Evolutionary conservation across 2,797 vertebrate species (phyloP).

Genomic region (Propithecus deckenii): DNA sequence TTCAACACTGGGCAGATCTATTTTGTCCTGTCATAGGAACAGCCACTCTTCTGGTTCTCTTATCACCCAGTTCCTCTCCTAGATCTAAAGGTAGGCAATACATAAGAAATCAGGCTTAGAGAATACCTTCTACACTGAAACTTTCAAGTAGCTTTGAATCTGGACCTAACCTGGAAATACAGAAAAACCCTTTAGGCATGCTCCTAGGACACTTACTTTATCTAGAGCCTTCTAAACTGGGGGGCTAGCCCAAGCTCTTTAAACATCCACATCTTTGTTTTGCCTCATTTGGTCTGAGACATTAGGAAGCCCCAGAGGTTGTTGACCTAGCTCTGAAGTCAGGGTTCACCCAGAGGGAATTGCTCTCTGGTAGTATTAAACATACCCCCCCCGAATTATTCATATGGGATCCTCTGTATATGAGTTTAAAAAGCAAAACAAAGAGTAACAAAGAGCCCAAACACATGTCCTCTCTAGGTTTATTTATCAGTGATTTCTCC

Average conservation of each 20-base stretch:
- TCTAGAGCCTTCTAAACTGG: not conserved
- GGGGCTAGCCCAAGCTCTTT: not conserved
- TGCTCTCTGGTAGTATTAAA: not conserved
- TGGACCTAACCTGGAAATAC: not conserved
- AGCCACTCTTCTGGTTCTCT: not conserved
- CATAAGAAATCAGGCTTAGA: not conserved
- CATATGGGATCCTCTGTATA: not conserved
- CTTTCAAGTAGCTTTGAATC: slow-evolving; percentile 26
- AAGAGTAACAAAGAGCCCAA: not conserved
- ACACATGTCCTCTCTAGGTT: not conserved
- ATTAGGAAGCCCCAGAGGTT: not conserved
- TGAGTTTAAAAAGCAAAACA: not conserved
- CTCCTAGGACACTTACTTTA: not conserved
- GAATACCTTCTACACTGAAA: not conserved
- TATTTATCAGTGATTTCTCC: not conserved
- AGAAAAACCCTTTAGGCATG: not conserved
- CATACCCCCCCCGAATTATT: not conserved
- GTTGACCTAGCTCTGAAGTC: not conserved
- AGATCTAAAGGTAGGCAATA: not conserved
- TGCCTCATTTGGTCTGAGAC: not conserved
- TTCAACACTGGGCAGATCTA: not conserved
- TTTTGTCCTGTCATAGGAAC: not conserved
- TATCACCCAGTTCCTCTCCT: not conserved
- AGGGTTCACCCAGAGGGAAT: not conserved
- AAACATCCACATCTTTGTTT: not conserved